Evolutionary conservation across 2,888 invertebrate species (phyloP).

Genomic region (Acanthosepion esculentum): DNA sequence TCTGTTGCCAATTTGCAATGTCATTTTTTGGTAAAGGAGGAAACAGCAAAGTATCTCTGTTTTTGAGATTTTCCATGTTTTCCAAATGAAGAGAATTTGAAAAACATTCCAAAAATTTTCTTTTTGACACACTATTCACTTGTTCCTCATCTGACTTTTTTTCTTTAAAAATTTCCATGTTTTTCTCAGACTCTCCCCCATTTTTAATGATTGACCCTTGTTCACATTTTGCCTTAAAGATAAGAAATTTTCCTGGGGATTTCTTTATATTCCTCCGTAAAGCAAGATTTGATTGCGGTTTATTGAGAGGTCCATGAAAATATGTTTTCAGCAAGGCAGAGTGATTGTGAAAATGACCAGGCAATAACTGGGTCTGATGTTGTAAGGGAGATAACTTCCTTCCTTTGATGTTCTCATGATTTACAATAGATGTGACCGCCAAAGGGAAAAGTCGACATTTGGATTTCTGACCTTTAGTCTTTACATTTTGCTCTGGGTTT

Average conservation of each 20-base stretch:
- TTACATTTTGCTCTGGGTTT: background rate
- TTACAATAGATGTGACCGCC: background rate
- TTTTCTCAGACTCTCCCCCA: background rate
- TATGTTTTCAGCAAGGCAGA: background rate
- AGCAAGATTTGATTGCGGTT: background rate
- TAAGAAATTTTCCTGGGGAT: background rate
- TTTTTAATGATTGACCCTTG: background rate
- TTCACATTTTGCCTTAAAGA: background rate
- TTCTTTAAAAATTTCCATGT: background rate
- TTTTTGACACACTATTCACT: background rate
- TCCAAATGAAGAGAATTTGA: background rate
- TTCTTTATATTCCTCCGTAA: background rate
- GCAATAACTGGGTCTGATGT: background rate
- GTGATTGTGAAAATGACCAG: background rate
- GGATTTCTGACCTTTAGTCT: background rate
- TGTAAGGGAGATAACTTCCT: background rate
- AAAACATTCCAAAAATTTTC: background rate
- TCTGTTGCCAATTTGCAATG: background rate
- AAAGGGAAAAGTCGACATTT: background rate
- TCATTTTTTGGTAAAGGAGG: background rate
- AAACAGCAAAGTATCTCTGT: background rate
- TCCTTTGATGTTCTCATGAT: background rate
- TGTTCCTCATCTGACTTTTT: background rate
- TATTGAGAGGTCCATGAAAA: background rate
- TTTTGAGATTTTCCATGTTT: too few relatives aligned